Evolutionary conservation across 2,888 invertebrate genomes (phyloP).

Genomic region (Epistrophe grossulariae): DNA sequence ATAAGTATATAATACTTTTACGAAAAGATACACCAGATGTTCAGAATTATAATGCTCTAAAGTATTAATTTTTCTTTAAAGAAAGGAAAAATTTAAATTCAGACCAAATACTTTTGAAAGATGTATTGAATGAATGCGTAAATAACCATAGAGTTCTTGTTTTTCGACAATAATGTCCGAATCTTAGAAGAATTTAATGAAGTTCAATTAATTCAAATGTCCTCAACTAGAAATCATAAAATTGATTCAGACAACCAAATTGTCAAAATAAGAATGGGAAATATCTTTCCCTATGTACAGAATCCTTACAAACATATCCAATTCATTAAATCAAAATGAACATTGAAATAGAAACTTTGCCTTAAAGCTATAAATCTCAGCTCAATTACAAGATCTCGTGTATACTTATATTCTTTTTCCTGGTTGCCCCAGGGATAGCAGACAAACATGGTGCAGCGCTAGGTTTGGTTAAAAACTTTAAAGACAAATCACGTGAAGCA

Average conservation of each 20-base stretch:
- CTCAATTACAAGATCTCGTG: conserved; percentile 4
- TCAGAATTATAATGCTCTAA: too few relatives aligned
- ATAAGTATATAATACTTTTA: too few relatives aligned
- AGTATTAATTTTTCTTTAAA: too few relatives aligned
- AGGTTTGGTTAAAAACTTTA: conserved; percentile 14
- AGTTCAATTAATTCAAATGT: too few relatives aligned
- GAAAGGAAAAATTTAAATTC: too few relatives aligned
- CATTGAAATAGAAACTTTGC: conserved; percentile 5
- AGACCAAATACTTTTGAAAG: too few relatives aligned
- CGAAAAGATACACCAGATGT: too few relatives aligned
- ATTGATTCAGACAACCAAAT: neutral
- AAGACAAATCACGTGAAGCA: conserved; percentile 24
- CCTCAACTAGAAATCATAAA: too few relatives aligned
- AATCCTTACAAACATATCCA: neutral
- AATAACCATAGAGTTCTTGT: too few relatives aligned
- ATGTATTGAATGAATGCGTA: too few relatives aligned
- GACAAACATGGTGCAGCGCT: neutral
- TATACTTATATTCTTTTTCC: neutral
- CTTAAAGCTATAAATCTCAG: conserved; percentile 7
- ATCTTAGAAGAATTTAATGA: too few relatives aligned
- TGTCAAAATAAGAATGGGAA: neutral
- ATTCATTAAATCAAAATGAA: conserved; percentile 14
- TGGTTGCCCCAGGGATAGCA: conserved; percentile 6
- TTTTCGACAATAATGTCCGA: too few relatives aligned
- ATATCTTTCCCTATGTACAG: neutral